phyloP scores from a whole-genome alignment of 1,140 invertebrate genomes.

The Olivierus martensii region DNA sequence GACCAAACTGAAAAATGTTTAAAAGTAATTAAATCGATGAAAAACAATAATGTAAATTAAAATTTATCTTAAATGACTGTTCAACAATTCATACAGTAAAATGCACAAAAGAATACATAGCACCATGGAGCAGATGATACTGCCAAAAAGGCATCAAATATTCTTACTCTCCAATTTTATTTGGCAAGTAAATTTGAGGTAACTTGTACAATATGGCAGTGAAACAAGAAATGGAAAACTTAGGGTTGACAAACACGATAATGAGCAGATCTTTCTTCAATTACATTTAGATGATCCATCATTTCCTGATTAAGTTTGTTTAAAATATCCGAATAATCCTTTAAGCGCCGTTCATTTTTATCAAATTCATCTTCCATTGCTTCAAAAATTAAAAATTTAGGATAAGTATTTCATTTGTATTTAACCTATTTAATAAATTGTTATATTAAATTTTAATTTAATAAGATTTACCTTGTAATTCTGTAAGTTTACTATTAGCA shows the following conservation, averaged over 20 bases:
- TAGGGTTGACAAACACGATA: constrained; percentile 33
- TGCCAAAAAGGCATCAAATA: no score
- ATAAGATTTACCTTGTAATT: constrained; percentile 42
- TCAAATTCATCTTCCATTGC: constrained; percentile 37
- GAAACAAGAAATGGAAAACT: no score
- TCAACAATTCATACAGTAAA: no score
- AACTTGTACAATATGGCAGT: no score
- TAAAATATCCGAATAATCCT: constrained; percentile 30
- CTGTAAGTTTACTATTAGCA: constrained; percentile 54
- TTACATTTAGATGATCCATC: constrained; percentile 32
- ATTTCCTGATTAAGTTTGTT: constrained; percentile 34
- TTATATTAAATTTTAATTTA: neutral
- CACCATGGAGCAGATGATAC: no score
- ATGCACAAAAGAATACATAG: no score
- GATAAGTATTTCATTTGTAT: neutral
- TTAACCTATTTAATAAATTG: neutral
- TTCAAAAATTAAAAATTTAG: constrained; percentile 22
- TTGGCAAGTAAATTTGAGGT: no score
- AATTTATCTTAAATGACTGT: no score
- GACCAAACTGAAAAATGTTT: no score
- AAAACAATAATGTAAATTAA: no score
- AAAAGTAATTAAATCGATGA: no score
- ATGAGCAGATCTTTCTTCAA: constrained; percentile 32
- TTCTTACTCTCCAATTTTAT: no score
- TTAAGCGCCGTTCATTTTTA: constrained; percentile 33